These are phyloP conservation scores for Xenentodon cancila DNA, from an alignment of 2,797 vertebrate species.

Conservation along the genomic window DNA sequence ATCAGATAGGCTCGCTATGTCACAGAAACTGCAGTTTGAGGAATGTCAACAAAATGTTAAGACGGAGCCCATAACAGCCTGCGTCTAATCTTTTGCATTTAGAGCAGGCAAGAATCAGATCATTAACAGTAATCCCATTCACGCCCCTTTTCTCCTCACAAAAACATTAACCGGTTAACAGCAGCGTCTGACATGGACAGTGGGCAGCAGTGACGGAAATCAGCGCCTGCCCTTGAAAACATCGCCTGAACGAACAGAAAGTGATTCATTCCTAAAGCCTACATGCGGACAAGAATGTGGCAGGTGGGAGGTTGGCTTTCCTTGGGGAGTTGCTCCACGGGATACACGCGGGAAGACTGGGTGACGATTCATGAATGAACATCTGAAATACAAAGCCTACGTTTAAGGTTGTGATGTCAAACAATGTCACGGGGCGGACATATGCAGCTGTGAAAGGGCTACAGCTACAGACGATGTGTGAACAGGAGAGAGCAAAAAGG, in stretches of 20 bases:
- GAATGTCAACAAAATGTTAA: neutral
- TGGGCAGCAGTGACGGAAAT: conserved; percentile 82
- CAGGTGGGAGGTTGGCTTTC: conserved; percentile 67
- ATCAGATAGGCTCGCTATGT: neutral
- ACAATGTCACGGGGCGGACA: conserved; percentile 64
- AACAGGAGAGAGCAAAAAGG: conserved; percentile 51
- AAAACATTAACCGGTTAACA: conserved; percentile 37
- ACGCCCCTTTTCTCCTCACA: neutral
- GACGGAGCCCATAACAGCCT: too few relatives aligned
- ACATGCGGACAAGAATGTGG: conserved; percentile 69
- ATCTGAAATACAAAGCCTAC: conserved; percentile 28
- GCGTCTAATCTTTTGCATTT: too few relatives aligned
- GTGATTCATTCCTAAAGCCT: conserved; percentile 76
- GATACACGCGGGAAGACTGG: conserved; percentile 44
- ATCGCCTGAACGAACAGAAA: conserved; percentile 49
- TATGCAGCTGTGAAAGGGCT: conserved; percentile 43
- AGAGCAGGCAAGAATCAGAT: conserved; percentile 6
- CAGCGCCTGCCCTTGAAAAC: conserved; percentile 65
- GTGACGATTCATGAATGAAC: conserved; percentile 48
- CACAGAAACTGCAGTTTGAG: neutral
- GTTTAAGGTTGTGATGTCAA: conserved; percentile 62
- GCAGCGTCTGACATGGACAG: conserved; percentile 49
- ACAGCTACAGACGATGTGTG: conserved; percentile 36
- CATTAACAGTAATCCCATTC: conserved; percentile 12
- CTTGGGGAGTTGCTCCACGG: conserved; percentile 19